Evolutionary conservation across 2,113 vertebrate species (phyloP), one percentile per base, ranked within the genome.

Genomic region (Fulica atra): DNA sequence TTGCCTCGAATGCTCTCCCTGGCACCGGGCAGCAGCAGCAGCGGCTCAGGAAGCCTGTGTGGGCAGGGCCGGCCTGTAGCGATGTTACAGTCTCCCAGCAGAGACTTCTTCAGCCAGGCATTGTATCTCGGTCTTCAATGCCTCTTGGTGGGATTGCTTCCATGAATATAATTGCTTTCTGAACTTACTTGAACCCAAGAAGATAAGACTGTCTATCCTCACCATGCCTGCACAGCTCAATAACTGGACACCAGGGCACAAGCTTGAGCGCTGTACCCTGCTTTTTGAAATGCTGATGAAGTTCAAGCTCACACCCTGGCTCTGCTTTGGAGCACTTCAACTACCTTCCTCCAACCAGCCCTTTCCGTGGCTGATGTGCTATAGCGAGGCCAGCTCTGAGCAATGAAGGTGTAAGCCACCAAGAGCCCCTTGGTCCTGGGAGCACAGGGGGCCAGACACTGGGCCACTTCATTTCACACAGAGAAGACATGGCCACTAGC

Each of bases 51-150:
- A 91, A 96, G 77, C 33, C 69, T 44, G 38, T 1, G 4, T 4
- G 10, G 95, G 56, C 5, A 1, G 68, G 46, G 29, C 64, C 73
- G 64, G 51, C 60, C 3, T 21, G 72, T 9, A 71, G 83, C 88
- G 90, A 48, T 21, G 80, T 29, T 42, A 29, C 36, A 60, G 38
- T 38, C 68, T 92, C 79, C 78, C 92, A 88, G 93, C 0, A 0
- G 85, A 90, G n/a, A 56, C 23, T 50, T 60, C 84, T 65, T 81
- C 89, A 93, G 94, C 81, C 91, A 85, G 86, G 73, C 91, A 53
- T 17, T 65, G 53, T 50, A 68, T 42, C 89, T 87, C 7, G 1
- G 54, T 61, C 57, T 91, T 89, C 77, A 84, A 2, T 40, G 77
- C 35, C 73, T 79, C 88, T 72, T 81, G 61, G 69, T 48, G 42